Evolutionary conservation across 2,888 invertebrate genomes (phyloP).

Genomic region (Diploptera punctata): DNA sequence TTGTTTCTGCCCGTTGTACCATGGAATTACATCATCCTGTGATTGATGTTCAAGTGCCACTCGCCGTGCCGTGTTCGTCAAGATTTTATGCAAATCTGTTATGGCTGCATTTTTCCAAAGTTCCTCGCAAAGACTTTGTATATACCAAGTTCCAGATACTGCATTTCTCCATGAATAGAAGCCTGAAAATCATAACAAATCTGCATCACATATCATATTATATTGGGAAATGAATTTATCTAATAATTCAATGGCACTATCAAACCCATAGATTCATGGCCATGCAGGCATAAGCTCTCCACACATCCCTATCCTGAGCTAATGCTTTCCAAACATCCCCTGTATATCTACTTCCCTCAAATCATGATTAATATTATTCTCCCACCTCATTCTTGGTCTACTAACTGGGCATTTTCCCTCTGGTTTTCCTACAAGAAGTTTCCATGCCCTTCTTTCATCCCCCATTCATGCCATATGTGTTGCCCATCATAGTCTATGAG

Average conservation of each 20-base stretch:
- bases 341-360: too few species aligned
- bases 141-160: constrained; percentile 73
- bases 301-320: too few species aligned
- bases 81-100: constrained; percentile 66
- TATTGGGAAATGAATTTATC: neutral
- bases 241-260: neutral
- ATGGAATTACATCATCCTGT: constrained; percentile 50
- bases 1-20: constrained; percentile 65
- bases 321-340: too few species aligned
- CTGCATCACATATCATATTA: neutral
- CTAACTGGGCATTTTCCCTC: too few species aligned
- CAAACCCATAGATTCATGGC: too few species aligned
- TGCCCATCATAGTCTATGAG: too few species aligned
- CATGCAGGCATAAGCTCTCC: too few species aligned
- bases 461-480: too few species aligned
- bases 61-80: constrained; percentile 66
- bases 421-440: too few species aligned
- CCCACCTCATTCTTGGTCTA: too few species aligned
- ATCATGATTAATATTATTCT: too few species aligned
- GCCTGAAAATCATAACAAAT: constrained; percentile 59
- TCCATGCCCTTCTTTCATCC: too few species aligned
- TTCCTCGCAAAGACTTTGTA: constrained; percentile 68
- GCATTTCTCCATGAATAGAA: constrained; percentile 72
- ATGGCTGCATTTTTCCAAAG: constrained; percentile 57
- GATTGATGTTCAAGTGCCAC: constrained; percentile 73